These are phyloP conservation scores for Uria aalge DNA, from an alignment of 2,113 vertebrate genomes.

Conservation along the genomic window DNA sequence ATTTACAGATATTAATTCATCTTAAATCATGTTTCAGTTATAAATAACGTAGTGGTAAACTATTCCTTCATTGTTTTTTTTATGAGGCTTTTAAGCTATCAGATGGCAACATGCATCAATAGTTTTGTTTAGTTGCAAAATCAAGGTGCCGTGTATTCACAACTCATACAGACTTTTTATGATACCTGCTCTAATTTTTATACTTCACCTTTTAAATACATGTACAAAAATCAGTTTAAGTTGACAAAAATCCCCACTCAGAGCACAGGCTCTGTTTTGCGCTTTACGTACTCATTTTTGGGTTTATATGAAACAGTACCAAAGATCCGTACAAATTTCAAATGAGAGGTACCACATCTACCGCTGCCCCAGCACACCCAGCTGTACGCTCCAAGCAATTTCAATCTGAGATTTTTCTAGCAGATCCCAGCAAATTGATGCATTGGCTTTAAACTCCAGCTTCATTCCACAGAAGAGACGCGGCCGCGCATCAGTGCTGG, in stretches of 20 bases:
- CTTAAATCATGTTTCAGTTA: not conserved
- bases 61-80: not conserved
- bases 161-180: not conserved
- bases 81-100: not conserved
- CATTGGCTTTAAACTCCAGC: not conserved
- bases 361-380: accelerated
- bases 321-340: not conserved
- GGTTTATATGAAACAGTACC: not conserved
- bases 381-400: accelerated
- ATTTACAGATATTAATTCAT: not conserved
- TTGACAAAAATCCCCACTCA: not conserved
- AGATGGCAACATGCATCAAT: not conserved
- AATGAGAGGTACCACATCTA: not conserved
- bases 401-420: not conserved
- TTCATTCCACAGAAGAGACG: not conserved
- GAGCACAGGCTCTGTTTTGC: not conserved
- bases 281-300: not conserved
- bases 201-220: not conserved
- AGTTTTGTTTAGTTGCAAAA: not conserved
- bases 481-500: not conserved
- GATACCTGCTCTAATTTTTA: not conserved
- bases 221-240: not conserved
- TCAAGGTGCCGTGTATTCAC: not conserved
- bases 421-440: not conserved
- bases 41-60: not conserved